Percentiles rank a stretch among this genome's conserved stretches.
Evolutionary conservation across 1,140 invertebrate genomes (phyloP).

Genomic region (Sycophaga agraensis): DNA sequence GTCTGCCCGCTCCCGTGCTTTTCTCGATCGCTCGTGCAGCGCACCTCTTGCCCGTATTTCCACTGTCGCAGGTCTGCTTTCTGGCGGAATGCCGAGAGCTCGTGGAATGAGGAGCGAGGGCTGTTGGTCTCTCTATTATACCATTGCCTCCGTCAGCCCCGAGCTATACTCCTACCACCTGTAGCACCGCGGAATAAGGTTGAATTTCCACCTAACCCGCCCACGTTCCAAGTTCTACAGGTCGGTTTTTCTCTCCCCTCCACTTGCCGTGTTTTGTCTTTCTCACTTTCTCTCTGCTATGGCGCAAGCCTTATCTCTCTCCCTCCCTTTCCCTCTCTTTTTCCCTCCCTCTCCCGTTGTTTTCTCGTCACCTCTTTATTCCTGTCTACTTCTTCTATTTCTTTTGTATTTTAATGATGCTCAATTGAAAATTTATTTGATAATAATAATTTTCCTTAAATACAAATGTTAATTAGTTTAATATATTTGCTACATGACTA

Average conservation of each 20-base stretch:
- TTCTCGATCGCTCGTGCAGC: no score
- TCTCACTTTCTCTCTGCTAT: not conserved
- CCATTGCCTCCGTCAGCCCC: conserved; percentile 40
- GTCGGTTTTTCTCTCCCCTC: conserved; percentile 1
- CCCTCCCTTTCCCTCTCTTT: not conserved
- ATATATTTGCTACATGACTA: no score
- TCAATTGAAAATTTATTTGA: no score
- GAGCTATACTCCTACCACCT: conserved; percentile 43
- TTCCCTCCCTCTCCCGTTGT: not conserved
- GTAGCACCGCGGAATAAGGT: conserved; percentile 38
- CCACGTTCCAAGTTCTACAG: conserved; percentile 21
- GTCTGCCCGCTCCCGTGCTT: not conserved
- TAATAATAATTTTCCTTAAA: no score
- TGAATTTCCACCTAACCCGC: conserved; percentile 30
- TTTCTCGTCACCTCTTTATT: not conserved
- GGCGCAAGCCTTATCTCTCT: not conserved
- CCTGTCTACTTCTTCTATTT: not conserved
- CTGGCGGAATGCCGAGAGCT: conserved; percentile 33
- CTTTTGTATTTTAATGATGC: not conserved
- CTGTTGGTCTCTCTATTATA: conserved; percentile 53
- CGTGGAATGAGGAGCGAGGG: conserved; percentile 44
- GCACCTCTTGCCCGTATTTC: no score
- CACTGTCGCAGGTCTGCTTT: conserved; percentile 21
- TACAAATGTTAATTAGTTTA: no score
- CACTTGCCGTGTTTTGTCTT: not conserved